Percentiles rank a stretch among this genome's conserved stretches.
These are phyloP conservation scores for Myotis myotis DNA, from an alignment of 2,797 vertebrate genomes.

Conservation along the genomic window DNA sequence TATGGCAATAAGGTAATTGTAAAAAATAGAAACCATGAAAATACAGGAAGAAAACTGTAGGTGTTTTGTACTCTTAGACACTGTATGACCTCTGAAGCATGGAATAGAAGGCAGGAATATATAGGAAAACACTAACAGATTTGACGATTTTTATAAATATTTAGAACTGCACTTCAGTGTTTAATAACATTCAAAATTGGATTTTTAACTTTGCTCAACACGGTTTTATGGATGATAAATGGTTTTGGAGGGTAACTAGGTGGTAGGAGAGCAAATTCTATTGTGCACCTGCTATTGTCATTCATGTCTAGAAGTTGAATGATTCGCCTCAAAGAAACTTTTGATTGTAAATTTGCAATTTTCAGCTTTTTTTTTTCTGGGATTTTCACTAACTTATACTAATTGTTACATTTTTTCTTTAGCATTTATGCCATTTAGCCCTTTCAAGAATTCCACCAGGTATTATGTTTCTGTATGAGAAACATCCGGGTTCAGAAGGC, in stretches of 20 bases:
- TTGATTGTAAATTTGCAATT: conserved; percentile 15
- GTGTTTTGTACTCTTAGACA: conserved; percentile 31
- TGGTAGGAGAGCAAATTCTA: not conserved
- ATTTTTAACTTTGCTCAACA: conserved; percentile 32
- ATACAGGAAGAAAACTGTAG: conserved; percentile 29
- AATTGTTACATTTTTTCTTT: not conserved
- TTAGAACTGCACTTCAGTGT: not conserved
- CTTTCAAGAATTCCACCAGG: not conserved
- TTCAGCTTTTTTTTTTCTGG: conserved; percentile 16
- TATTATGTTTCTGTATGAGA: not conserved
- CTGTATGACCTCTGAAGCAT: not conserved
- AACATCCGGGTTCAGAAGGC: not conserved
- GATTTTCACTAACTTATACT: not conserved
- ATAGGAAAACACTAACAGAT: not conserved
- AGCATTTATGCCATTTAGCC: not conserved
- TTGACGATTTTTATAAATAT: conserved; percentile 25
- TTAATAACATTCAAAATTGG: not conserved
- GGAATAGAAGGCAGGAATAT: not conserved
- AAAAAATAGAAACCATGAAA: conserved; percentile 53
- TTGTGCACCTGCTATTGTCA: not conserved
- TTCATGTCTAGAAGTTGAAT: not conserved
- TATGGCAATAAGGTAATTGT: not conserved
- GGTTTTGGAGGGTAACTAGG: not conserved
- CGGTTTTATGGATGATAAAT: not conserved
- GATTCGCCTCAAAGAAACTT: not conserved